Conservation (phyloP, 2,888 invertebrate genomes). For the Acleris laterana region DNA sequence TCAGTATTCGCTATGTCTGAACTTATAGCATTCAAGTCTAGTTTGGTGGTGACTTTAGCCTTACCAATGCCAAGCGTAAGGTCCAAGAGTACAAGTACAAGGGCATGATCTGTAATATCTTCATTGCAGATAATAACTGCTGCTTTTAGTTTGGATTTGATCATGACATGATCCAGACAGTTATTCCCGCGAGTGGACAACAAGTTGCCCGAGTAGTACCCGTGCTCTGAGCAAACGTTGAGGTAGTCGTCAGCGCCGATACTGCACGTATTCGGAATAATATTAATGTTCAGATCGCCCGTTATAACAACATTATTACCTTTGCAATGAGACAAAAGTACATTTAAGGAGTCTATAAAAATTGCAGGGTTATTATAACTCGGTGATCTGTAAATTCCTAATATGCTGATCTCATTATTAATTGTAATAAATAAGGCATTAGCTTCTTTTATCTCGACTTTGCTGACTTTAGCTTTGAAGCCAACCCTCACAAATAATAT, state of each 20-base stretch:
- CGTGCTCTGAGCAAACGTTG: not conserved
- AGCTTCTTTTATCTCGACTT: too few species aligned
- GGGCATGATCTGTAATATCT: not conserved
- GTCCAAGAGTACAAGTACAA: not conserved
- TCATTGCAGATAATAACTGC: slow-evolving; percentile 2
- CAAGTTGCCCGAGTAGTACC: not conserved
- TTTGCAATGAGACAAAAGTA: not conserved
- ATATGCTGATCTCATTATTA: too few species aligned
- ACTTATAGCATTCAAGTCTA: not conserved
- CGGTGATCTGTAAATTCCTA: too few species aligned
- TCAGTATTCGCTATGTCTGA: not conserved
- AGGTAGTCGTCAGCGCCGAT: not conserved
- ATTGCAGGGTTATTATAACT: too few species aligned
- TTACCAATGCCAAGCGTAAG: not conserved
- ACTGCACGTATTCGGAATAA: not conserved
- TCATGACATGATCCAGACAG: slow-evolving; percentile 9
- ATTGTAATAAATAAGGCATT: too few species aligned
- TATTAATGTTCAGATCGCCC: not conserved
- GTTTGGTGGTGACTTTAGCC: not conserved
- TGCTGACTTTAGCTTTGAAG: too few species aligned
- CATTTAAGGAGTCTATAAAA: too few species aligned
- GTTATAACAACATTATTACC: not conserved
- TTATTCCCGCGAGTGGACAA: slow-evolving; percentile 1
- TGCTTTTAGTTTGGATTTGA: not conserved
- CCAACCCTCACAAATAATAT: too few species aligned